Base-by-base conservation (phyloP, 1,140 invertebrate species). In the Diabrotica undecimpunctata region DNA sequence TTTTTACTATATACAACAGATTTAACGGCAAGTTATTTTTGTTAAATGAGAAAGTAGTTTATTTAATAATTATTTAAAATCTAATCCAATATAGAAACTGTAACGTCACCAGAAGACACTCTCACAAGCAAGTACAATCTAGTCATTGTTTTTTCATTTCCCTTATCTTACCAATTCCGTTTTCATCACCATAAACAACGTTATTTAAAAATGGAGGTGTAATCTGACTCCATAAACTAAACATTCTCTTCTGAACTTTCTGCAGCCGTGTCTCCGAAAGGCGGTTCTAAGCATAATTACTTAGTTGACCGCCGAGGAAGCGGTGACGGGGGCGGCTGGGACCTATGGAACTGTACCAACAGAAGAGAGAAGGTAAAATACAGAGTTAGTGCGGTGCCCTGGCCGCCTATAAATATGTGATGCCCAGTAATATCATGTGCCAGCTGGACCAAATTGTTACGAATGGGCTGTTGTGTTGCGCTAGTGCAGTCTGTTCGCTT, bases 391-490 rank as follows among this genome's bases (percentile, higher is more conserved):
- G 59, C 41, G 69, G 70, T 60, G 46, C 71, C 70, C 68, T 61
- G 56, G 54, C 50, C 65, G 67, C 65, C 74, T 74, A 76, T 77
- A 77, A 77, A 77, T 77, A 77, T 75, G 72, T 77, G 75, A 77
- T 77, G 75, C 74, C 75, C 73, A 72, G 75, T 77, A 77, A 77
- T 77, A 77, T 75, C 75, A 77, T 75, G 75, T 76, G 75, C 74
- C 75, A 76, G 75, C 75, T 77, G 73, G 74, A 72, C 67, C 75
- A 77, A 76, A 77, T 77, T 77, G 75, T 76, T 77, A 77, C 75
- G 75, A 77, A 77, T 77, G 75, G 73, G 70, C 65, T 68, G 65
- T 64, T 9, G 59, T n/a, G 63, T 8, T 6, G 66, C 36, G 37
- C n/a, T 50, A 65, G 62, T 12, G 12, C 38, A 10, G 54, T 51